Percentiles rank a stretch among this genome's conserved stretches.
phyloP scores from a whole-genome alignment of 2,797 vertebrate genomes.

The Anabacerthia variegaticeps region DNA sequence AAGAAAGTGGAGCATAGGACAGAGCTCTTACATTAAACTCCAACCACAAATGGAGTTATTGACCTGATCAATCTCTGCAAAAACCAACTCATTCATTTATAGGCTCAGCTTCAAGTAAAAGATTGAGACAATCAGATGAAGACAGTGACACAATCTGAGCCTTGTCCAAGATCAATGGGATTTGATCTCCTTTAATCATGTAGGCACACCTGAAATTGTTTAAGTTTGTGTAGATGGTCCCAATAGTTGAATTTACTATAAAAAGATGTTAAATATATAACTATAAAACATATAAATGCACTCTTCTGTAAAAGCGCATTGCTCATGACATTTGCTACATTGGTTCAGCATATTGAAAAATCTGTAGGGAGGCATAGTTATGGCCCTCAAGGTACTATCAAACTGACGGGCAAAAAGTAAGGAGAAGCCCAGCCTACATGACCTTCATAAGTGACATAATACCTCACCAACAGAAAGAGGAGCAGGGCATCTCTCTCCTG shows the following conservation, averaged over 20 bases:
- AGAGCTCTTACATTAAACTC: neutral
- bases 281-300: neutral
- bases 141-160: neutral
- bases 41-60: fast-evolving
- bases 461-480: neutral
- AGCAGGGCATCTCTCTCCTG: neutral
- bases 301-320: neutral
- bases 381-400: neutral
- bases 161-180: neutral
- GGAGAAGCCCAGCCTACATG: neutral
- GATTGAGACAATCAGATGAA: neutral
- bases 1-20: neutral
- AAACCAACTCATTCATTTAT: neutral
- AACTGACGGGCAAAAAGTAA: neutral
- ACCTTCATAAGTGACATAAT: neutral
- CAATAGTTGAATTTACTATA: neutral
- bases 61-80: neutral
- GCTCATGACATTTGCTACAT: neutral
- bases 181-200: neutral
- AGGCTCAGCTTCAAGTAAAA: neutral
- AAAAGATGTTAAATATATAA: neutral
- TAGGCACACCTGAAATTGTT: neutral
- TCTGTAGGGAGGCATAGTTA: neutral
- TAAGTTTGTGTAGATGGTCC: neutral
- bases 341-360: neutral